phyloP scores from a whole-genome alignment of 2,888 invertebrate species.

The Micropterix aruncella region DNA sequence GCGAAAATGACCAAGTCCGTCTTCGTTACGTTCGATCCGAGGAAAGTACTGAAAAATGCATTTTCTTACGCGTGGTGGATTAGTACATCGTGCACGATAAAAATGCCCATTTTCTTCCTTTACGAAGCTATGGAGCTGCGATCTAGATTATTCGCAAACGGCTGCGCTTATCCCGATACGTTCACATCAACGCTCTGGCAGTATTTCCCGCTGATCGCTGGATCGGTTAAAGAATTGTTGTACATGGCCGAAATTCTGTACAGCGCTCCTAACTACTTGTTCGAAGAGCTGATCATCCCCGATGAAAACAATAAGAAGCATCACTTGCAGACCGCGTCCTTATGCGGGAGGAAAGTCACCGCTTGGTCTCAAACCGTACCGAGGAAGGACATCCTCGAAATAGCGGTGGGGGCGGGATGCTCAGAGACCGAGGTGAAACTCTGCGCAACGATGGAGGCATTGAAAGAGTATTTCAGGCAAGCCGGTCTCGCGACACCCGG shows the following conservation, averaged over 20 bases:
- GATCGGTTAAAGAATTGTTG: constrained; percentile 24
- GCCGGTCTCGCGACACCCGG: constrained; percentile 38
- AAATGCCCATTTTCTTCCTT: constrained; percentile 23
- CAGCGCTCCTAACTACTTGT: constrained; percentile 33
- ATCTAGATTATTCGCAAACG: constrained; percentile 18
- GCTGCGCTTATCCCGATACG: constrained; percentile 22
- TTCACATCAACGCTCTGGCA: constrained; percentile 20
- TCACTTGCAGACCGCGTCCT: constrained; percentile 45
- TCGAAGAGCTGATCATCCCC: constrained; percentile 42
- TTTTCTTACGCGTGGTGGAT: constrained; percentile 21
- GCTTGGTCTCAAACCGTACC: constrained; percentile 56
- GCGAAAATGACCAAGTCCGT: constrained; percentile 25
- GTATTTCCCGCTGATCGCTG: constrained; percentile 29
- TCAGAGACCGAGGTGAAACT: constrained; percentile 50
- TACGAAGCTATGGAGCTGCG: constrained; percentile 27
- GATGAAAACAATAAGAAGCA: constrained; percentile 36
- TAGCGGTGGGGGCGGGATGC: constrained; percentile 43
- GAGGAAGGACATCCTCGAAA: constrained; percentile 37
- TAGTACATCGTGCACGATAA: constrained; percentile 14
- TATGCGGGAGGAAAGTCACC: constrained; percentile 58
- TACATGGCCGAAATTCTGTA: constrained; percentile 26
- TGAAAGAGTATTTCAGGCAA: constrained; percentile 48
- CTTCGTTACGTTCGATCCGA: constrained; percentile 25
- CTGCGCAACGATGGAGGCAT: constrained; percentile 44
- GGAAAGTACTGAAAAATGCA: constrained; percentile 20